Evolutionary conservation across 23 tunicate genomes (phyloP), one percentile per base, ranked within the genome.

Genomic region (Phallusia fumigata): DNA sequence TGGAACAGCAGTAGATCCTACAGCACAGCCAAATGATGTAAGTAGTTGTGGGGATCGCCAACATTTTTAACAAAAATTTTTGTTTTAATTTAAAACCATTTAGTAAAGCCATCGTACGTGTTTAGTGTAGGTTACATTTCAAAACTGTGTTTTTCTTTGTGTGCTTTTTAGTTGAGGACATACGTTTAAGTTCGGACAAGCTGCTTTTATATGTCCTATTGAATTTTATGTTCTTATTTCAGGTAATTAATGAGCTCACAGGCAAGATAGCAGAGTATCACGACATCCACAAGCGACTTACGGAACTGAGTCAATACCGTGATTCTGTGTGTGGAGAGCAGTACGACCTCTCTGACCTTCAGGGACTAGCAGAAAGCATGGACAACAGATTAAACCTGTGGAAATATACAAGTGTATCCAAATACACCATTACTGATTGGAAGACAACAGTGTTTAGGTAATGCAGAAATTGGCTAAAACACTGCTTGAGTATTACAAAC

Each of bases 371-470:
- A 26, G 81, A 82, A 33, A 76, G 74, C 6, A 34, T 94, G 78
- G 72, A 86, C 19, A 36, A 73, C 32, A 82, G 93, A 75, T 65
- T 77, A 8, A 81, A 85, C 15, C 78, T 94, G 31, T 89, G 94
- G 98, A 84, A 94, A 69, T 89, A 32, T 58, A 40, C 89, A 26
- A 79, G 78, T 35, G 30, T 78, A 11, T 85, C 93, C 36, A 45
- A 76, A 6, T 69, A 80, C 74, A 86, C 87, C n/a, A 85, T 86
- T 19, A 73, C 79, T 19, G 95, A 89, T 35, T 94, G 98, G 98
- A 89, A 89, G 64, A 52, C 78, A 0, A 87, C 89, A 0, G 21
- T 51, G 22, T 84, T 92, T 74, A 79, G 89, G 97, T n/a, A n/a
- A n/a, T n/a, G n/a, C n/a, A n/a, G n/a, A n/a, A n/a, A n/a, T n/a